Evolutionary conservation across 2,888 invertebrate genomes (phyloP), one percentile per base, ranked within the genome.

Genomic region (Euzetes globulus): DNA sequence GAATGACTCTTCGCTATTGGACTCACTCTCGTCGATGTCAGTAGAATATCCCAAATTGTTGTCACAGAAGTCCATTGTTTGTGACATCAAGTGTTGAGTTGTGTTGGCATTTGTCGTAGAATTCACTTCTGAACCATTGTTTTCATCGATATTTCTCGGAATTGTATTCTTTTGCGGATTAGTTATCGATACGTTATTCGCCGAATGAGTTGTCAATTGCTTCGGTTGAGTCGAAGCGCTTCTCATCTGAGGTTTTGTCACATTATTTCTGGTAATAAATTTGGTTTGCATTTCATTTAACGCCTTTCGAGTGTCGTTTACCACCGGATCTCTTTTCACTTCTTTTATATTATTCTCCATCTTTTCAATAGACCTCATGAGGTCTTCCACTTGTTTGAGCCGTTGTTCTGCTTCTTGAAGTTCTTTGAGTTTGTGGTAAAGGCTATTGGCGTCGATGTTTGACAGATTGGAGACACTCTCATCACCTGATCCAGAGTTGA

Each of bases 351-450:
- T 52, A 19, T 58, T 55, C 33, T 72, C 72, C 52, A 52, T 47
- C 22, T 72, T 41, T 22, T 72, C 72, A 27, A 72, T 72, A 33
- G 52, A 58, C 13, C 37, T 25, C 72, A 72, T 72, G 7, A 72
- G 58, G 19, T 58, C 58, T 37, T 72, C 72, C 17, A 72, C 29
- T 73, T 73, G 73, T 65, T 73, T 73, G 6, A 73, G 63, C 15
- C 47, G 29, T 65, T 19, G 17, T 73, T 73, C 63, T 22, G 73
- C 50, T 47, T 45, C 60, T 73, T 60, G 37, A 27, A 73, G 27
- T 73, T 73, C 73, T 50, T 52, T 63, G 33, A 63, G 63, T 63
- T 63, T 63, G 9, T n/a, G n/a, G 33, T 63, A 63, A n/a, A 63
- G 63, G 37, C 63, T 63, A 17, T 29, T 63, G 7, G 63, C 63